A percentile compares a stretch with the other conserved stretches of the same genome.
Conservation (phyloP, 92 coral and sea anemone species). For the Actinernus sp. region DNA sequence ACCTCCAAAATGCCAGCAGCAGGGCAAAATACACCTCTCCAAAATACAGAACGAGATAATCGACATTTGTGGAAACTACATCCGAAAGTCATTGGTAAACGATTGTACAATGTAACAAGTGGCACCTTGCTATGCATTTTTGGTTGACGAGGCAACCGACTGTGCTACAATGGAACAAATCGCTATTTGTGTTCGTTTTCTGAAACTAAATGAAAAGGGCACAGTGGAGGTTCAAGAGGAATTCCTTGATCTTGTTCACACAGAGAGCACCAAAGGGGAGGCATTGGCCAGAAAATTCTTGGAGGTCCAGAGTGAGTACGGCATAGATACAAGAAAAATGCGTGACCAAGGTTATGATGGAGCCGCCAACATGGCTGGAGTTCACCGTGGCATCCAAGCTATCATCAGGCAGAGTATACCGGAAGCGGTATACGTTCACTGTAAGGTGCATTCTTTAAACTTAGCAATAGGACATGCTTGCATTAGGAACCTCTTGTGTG, state of each 20-base stretch:
- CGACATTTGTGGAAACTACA: too few relatives aligned
- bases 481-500: conserved; percentile 9
- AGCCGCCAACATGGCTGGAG: conserved; percentile 20
- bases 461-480: conserved; percentile 29
- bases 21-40: too few relatives aligned
- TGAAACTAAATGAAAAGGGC: not conserved
- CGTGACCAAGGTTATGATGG: conserved; percentile 50
- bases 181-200: conserved; percentile 6
- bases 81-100: too few relatives aligned
- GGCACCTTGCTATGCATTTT: conserved; percentile 6
- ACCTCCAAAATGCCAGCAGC: too few relatives aligned
- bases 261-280: conserved; percentile 21
- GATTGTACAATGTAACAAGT: too few relatives aligned
- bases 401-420: not conserved
- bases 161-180: conserved; percentile 10
- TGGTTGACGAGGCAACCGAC: conserved; percentile 47
- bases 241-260: conserved; percentile 15
- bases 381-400: conserved; percentile 4
- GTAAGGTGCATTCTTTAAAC: conserved; percentile 12
- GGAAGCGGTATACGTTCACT: conserved; percentile 15
- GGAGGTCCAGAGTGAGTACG: conserved; percentile 2
- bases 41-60: too few relatives aligned
- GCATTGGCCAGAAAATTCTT: conserved; percentile 15
- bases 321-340: conserved; percentile 6
- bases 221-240: conserved; percentile 11